Base-by-base conservation (phyloP, 2,888 invertebrate species). In the Oscheius sp. region DNA sequence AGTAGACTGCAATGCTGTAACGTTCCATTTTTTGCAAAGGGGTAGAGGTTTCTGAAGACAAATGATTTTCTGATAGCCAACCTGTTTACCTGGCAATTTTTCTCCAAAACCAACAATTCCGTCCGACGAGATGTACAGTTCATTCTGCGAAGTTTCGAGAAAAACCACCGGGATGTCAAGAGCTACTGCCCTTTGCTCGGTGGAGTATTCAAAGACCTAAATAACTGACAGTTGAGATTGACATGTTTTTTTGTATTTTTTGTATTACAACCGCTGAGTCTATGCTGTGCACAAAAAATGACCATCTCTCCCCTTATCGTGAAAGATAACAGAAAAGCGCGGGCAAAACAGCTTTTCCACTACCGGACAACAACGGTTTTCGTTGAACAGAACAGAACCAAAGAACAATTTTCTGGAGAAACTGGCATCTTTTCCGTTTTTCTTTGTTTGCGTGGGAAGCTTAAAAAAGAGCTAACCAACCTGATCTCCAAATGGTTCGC, bases 81-180 rank as follows among this genome's bases (percentile, higher is more conserved):
- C 62, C 1, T 1, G 29, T 35, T 32, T 66, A 78, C 74, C 79
- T 68, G 79, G 80, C 11, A 70, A 55, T 33, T 62, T 66, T 37
- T 80, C 76, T 58, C 80, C 81, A 60, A 87, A 82, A 47, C 84
- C 83, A 35, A 87, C 76, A 51, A 84, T 82, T 65, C 88, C 88
- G 55, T 85, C 80, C 37, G 80, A 79, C 7, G 85, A 83, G 53
- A 88, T 79, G 78, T 73, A 87, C 21, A 87, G 47, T 11, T 85
- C 83, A 51, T 76, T 78, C 33, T 83, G 75, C 10, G 79, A 57
- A 7, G 63, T 76, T 71, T 82, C 84, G 68, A 85, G 78, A 73
- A 78, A 86, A 33, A 79, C 72, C 11, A 87, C 51, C 10, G 84
- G 86, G 29, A 79, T 71, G 50, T 78, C 77, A 1, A 84, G 65